Evolutionary conservation across 2,888 invertebrate species (phyloP).

Genomic region (Cephus pulcher): DNA sequence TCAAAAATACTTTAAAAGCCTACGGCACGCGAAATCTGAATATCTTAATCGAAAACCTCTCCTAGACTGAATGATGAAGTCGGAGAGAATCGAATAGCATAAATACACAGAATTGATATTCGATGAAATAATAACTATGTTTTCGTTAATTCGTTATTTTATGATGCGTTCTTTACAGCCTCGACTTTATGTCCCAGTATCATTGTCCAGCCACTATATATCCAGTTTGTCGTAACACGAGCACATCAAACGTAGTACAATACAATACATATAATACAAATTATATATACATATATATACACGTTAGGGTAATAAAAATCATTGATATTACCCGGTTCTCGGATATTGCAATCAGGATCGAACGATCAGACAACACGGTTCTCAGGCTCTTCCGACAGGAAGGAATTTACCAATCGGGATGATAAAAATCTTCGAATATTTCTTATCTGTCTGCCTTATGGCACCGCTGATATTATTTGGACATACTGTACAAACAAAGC

Average conservation of each 20-base stretch:
- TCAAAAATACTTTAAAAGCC: background rate
- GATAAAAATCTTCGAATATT: background rate
- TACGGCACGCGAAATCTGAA: background rate
- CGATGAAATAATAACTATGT: background rate
- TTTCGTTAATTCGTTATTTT: background rate
- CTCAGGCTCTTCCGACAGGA: background rate
- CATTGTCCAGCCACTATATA: background rate
- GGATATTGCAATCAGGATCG: background rate
- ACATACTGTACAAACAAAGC: background rate
- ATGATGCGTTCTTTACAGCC: slow-evolving; percentile 3
- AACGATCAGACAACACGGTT: background rate
- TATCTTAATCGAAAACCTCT: background rate
- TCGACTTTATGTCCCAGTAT: background rate
- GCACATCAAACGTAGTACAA: background rate
- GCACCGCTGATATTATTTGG: background rate
- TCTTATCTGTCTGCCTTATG: background rate
- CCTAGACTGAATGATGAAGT: background rate
- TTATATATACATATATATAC: background rate
- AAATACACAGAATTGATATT: background rate
- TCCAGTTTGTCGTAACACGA: background rate
- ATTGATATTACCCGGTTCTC: background rate
- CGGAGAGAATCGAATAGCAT: background rate
- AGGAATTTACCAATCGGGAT: background rate
- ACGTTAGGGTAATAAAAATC: background rate
- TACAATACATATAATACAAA: background rate